Conservation (phyloP, 2,888 invertebrate genomes). For the Phalangium opilio region DNA sequence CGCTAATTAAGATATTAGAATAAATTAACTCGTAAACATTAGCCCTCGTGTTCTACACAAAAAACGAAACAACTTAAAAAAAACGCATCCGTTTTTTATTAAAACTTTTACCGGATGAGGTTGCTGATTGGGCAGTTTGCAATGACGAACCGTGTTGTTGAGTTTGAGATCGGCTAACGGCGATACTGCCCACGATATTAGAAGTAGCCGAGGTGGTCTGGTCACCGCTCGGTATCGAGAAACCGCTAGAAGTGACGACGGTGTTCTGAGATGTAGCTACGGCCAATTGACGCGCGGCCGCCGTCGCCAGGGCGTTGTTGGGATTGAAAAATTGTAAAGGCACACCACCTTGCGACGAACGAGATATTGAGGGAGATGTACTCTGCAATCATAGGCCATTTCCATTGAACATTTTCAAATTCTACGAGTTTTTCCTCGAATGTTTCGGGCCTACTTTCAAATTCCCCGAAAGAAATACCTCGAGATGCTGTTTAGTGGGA, state of each 20-base stretch:
- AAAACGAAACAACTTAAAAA: not conserved
- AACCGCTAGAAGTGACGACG: too few species aligned
- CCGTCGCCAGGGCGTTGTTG: slow-evolving; percentile 14
- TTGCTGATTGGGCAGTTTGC: not conserved
- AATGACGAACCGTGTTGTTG: not conserved
- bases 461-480: too few species aligned
- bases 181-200: not conserved
- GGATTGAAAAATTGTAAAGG: slow-evolving; percentile 15
- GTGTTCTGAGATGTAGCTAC: slow-evolving; percentile 8
- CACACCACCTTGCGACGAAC: too few species aligned
- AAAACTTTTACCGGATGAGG: not conserved
- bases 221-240: too few species aligned
- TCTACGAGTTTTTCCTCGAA: too few species aligned
- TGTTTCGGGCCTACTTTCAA: too few species aligned
- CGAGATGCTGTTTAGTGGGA: too few species aligned
- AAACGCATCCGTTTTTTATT: not conserved
- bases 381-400: too few species aligned
- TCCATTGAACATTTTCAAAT: too few species aligned
- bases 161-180: not conserved
- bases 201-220: too few species aligned
- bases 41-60: not conserved
- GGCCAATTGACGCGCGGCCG: slow-evolving; percentile 14
- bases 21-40: not conserved
- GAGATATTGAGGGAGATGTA: too few species aligned
- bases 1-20: slow-evolving; percentile 5